Evolutionary conservation across 2,113 vertebrate genomes (phyloP).

Genomic region (Corapipo altera): DNA sequence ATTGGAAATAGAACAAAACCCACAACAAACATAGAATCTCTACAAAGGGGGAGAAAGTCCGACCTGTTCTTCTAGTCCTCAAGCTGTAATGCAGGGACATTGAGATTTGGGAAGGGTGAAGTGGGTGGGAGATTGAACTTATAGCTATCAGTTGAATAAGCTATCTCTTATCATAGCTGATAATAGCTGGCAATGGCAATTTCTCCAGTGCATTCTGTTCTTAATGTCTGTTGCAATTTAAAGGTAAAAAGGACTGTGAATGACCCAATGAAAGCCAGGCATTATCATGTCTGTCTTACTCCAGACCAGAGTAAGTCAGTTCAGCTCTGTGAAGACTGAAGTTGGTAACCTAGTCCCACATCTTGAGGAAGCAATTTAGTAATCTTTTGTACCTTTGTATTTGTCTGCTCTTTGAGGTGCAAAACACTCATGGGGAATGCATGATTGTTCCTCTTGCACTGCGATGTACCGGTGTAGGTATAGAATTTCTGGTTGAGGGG

Average conservation of each 20-base stretch:
- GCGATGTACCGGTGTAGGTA: neutral
- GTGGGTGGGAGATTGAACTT: neutral
- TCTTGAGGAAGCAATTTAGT: neutral
- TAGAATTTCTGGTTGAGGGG: neutral
- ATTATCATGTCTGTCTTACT: neutral
- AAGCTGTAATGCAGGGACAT: neutral
- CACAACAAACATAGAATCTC: neutral
- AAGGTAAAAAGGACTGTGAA: neutral
- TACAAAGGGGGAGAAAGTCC: neutral
- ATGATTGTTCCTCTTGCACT: neutral
- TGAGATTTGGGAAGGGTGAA: neutral
- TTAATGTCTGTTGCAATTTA: neutral
- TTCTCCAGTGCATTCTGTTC: neutral
- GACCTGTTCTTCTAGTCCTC: neutral
- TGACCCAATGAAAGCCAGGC: neutral
- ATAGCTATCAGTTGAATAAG: neutral
- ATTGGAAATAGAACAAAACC: neutral
- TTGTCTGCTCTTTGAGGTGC: neutral
- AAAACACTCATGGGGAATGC: accelerated
- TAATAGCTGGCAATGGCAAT: neutral
- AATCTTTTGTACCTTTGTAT: neutral
- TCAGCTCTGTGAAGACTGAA: neutral
- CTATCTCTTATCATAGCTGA: neutral
- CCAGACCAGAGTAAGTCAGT: neutral
- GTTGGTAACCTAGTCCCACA: neutral